Evolutionary conservation across 92 coral and sea anemone genomes (phyloP), one percentile per base, ranked within the genome.

Genomic region (Scolanthus callimorphus): DNA sequence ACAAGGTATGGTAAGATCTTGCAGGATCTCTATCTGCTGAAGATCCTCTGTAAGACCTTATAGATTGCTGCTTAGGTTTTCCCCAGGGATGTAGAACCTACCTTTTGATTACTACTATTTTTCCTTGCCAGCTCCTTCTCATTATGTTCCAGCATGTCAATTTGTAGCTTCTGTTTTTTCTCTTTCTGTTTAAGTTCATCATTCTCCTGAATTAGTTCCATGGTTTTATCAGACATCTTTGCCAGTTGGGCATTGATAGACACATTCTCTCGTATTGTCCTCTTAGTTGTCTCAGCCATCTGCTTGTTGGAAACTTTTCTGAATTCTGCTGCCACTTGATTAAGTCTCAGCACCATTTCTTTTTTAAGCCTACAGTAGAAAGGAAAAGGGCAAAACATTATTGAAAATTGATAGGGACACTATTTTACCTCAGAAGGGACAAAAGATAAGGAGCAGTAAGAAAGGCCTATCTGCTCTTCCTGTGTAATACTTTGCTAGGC

Each of bases 291-390:
- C 55, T 92, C 97, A 2, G 97, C 97, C 97, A 92, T 92, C 52
- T 92, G 97, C 48, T 92, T 92, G 79, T 92, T 92, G 49, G 97
- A 92, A 31, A 92, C 97, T 39, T 92, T 92, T 3, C 97, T 64
- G 56, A 92, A 92, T 55, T 92, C 97, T 41, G 97, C 97, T 20
- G 97, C 97, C 34, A 92, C 97, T 69, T 92, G 97, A 41, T 92
- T 92, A 54, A 92, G 73, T 59, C 97, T 71, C 17, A 92, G 57
- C 9, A 92, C 95, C 97, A 92, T 92, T 64, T 92, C 97, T 49
- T 92, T 92, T 58, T 92, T 92, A 25, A 92, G 70, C 76, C 97
- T 92, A 25, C 12, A 64, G 44, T 3, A 27, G 50, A 38, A 38
- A 47, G 20, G n/a, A n/a, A n/a, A n/a, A n/a, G n/a, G n/a, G n/a